Evolutionary conservation across 2,797 vertebrate genomes (phyloP), one percentile per base, ranked within the genome.

Genomic region (Chaetodon trifasciatus): DNA sequence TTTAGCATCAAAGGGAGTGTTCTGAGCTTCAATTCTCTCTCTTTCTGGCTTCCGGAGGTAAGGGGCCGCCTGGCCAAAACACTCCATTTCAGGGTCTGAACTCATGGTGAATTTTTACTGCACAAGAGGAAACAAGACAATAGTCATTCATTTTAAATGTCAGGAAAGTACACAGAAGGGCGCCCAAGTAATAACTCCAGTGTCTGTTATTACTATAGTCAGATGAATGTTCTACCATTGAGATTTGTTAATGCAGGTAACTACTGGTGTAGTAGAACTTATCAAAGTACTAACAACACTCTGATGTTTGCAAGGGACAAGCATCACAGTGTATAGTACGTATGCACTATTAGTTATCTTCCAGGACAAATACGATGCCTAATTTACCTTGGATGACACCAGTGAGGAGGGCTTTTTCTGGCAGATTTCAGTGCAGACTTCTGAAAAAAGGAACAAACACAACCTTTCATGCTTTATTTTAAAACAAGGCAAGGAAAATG

Each of bases 1-100:
- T 88, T 97, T 98, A 58, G 97, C 97, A 91, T 98, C 97, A 61
- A 98, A 98, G 0, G 97, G 97, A 65, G 87, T 94, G 82, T 96
- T 97, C 64, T 97, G 97, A 72, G 96, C 96, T 10, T 96, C 97
- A 42, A 98, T 87, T 32, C 97, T 94, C 72, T 98, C 97, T 84
- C 90, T 96, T 12, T 97, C 97, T 49, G 97, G 96, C 65, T 98
- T 98, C 5, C 97, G 94, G 87, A 98, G 97, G 75, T 76, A 98
- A 6, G 96, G 4, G 87, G 96, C 95, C 0, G 97, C 97, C 70
- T 91, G 70, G 86, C 97, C 97, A 85, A 97, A 99, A 10, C 92
- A 72, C 0, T 96, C 95, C 97, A 98, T 97, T 24, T 98, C 97
- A 0, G 91, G 0, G 0, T 98, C 97, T 0, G 13, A 13, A 83